phyloP scores from a whole-genome alignment of 2,113 vertebrate species.

The Aepyceros melampus region DNA sequence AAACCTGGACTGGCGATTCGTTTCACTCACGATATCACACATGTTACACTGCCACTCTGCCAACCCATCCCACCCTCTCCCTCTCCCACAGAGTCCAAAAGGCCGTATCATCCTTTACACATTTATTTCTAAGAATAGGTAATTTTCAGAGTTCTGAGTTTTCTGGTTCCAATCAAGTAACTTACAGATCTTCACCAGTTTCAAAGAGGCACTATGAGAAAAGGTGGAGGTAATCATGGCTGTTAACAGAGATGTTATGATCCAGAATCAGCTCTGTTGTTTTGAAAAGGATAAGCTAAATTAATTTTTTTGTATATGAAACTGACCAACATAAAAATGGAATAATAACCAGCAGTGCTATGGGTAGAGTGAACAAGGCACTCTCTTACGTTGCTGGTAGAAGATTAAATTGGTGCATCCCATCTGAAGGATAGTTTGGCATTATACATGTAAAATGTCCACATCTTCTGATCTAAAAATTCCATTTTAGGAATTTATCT shows the following conservation, averaged over 20 bases:
- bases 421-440: background rate
- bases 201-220: background rate
- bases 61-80: no score
- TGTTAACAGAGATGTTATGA: background rate
- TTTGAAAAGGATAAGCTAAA: background rate
- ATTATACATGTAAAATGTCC: background rate
- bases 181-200: background rate
- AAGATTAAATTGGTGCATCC: background rate
- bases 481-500: background rate
- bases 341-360: background rate
- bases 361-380: background rate
- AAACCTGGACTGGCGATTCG: no score
- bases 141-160: background rate
- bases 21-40: no score
- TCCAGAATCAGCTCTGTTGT: background rate
- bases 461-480: background rate
- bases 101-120: background rate
- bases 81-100: no score
- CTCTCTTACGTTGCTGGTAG: background rate
- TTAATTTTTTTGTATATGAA: background rate
- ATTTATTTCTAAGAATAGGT: background rate
- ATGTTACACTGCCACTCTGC: no score
- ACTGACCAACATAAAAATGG: background rate
- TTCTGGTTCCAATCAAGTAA: background rate
- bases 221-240: background rate